Percentiles rank a stretch among this genome's conserved stretches.
These are phyloP conservation scores for Odontamblyopus lacepedii DNA, from an alignment of 2,797 vertebrate genomes.

Conservation along the genomic window DNA sequence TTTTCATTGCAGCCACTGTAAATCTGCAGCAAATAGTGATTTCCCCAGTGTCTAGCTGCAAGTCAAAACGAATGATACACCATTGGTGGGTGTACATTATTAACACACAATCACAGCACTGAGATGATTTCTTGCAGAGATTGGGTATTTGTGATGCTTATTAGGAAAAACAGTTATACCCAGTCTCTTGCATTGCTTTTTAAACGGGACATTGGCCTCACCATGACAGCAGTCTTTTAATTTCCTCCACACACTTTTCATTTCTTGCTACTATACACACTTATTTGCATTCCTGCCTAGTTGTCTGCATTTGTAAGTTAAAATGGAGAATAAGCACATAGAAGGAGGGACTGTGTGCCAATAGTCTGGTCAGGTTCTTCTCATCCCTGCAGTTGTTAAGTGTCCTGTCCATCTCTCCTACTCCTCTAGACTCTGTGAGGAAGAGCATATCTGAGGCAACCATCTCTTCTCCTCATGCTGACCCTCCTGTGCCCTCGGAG, in stretches of 20 bases:
- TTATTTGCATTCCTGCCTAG: conserved; percentile 51
- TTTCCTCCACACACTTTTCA: conserved; percentile 46
- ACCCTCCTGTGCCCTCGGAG: conserved; percentile 59
- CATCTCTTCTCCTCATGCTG: conserved; percentile 68
- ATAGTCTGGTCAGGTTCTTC: background rate
- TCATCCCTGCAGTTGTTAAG: background rate
- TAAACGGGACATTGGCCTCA: conserved; percentile 47
- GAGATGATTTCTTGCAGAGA: conserved; percentile 61
- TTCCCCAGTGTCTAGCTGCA: conserved; percentile 57
- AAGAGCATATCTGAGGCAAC: conserved; percentile 86
- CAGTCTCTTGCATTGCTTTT: conserved; percentile 46
- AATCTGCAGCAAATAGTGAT: conserved; percentile 58
- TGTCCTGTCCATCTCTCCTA: conserved; percentile 1
- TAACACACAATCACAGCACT: conserved; percentile 57
- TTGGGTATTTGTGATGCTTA: conserved; percentile 16
- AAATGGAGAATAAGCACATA: conserved; percentile 23
- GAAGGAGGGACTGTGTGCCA: conserved; percentile 13
- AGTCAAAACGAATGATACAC: conserved; percentile 62
- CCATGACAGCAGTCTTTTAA: conserved; percentile 31
- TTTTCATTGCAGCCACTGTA: conserved; percentile 62
- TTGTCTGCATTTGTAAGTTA: conserved; percentile 40
- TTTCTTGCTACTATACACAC: conserved; percentile 36
- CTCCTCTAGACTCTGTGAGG: conserved; percentile 75
- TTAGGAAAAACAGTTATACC: conserved; percentile 37
- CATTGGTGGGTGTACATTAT: conserved; percentile 61